A percentile compares a stretch with the other conserved stretches of the same genome.
These are phyloP conservation scores for Cyanoderma ruficeps DNA, from an alignment of 2,113 vertebrate genomes.

Conservation along the genomic window DNA sequence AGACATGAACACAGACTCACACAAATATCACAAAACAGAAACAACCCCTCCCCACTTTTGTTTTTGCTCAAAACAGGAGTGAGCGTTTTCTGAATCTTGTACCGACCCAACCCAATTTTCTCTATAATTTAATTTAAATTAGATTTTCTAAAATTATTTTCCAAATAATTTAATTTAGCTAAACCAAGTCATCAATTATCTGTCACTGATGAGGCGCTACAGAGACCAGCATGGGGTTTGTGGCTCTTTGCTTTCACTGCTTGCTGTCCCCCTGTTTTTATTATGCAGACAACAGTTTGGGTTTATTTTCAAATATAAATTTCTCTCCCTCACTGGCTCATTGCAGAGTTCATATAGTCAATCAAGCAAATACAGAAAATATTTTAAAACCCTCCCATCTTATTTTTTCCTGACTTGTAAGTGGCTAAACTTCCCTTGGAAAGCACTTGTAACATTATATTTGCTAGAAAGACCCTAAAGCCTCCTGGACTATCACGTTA, in stretches of 20 bases:
- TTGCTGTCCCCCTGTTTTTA: neutral
- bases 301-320: neutral
- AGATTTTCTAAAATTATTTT: neutral
- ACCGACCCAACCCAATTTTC: neutral
- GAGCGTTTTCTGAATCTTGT: neutral
- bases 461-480: conserved; percentile 19
- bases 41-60: neutral
- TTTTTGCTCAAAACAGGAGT: neutral
- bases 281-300: neutral
- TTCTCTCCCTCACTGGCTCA: neutral
- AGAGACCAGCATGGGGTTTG: neutral
- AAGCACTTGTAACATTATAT: neutral
- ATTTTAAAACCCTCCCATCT: neutral
- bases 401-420: neutral
- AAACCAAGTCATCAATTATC: neutral
- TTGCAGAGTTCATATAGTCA: neutral
- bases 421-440: neutral
- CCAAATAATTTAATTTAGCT: neutral
- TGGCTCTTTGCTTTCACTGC: neutral
- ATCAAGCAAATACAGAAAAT: neutral
- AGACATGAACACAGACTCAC: neutral
- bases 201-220: neutral
- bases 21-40: neutral
- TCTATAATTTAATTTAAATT: too few species aligned
- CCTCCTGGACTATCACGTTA: neutral